Conservation (phyloP, 2,888 invertebrate species). For the Cremastobaeus sp. region DNA sequence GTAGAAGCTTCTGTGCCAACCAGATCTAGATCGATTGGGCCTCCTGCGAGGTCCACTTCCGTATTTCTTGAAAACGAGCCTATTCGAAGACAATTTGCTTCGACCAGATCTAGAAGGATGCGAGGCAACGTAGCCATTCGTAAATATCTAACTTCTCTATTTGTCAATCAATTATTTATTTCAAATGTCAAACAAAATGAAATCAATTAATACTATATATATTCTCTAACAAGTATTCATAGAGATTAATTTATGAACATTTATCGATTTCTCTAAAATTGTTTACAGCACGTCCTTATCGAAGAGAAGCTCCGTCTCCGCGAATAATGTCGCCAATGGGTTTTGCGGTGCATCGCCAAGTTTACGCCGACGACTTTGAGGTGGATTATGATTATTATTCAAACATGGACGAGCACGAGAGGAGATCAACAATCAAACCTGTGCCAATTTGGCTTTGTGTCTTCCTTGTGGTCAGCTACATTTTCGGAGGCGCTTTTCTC, state of each 20-base stretch:
- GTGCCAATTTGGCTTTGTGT: slow-evolving; percentile 95
- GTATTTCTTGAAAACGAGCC: slow-evolving; percentile 66
- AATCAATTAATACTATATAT: too few relatives aligned
- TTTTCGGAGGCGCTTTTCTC: slow-evolving; percentile 91
- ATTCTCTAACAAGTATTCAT: not conserved
- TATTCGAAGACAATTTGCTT: slow-evolving; percentile 55
- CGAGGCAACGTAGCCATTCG: slow-evolving; percentile 39
- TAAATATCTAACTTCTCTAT: slow-evolving; percentile 20
- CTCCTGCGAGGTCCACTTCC: slow-evolving; percentile 57
- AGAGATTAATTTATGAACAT: not conserved
- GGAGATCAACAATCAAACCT: slow-evolving; percentile 81
- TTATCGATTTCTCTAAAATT: too few relatives aligned
- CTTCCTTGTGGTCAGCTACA: slow-evolving; percentile 92
- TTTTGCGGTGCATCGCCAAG: slow-evolving; percentile 82
- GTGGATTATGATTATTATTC: slow-evolving; percentile 81
- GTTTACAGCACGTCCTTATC: slow-evolving; percentile 67
- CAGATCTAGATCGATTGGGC: slow-evolving; percentile 45
- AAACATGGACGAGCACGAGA: slow-evolving; percentile 78
- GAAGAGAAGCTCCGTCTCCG: slow-evolving; percentile 78
- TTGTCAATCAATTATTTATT: not conserved
- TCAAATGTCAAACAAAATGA: too few relatives aligned
- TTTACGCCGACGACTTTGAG: slow-evolving; percentile 82
- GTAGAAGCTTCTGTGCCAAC: slow-evolving; percentile 65
- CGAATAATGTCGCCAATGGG: slow-evolving; percentile 85
- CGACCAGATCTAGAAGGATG: slow-evolving; percentile 54